Evolutionary conservation across 2,797 vertebrate genomes (phyloP).

Genomic region (Centroberyx gerrardi): DNA sequence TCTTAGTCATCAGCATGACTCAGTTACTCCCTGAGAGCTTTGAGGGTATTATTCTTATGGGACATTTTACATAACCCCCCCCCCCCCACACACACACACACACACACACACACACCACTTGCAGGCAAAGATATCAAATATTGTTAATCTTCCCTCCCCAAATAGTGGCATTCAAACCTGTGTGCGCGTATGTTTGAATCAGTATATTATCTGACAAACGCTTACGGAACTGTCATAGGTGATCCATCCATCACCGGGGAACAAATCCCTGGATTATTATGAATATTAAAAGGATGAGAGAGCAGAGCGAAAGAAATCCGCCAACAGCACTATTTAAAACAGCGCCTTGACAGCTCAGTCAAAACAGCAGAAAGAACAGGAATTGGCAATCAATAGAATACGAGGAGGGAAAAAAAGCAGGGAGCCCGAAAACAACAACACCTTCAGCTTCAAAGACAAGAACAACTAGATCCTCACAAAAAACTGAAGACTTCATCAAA

Average conservation of each 20-base stretch:
- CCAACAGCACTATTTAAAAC: conserved; percentile 50
- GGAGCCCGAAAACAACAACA: conserved; percentile 40
- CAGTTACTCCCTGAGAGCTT: background rate
- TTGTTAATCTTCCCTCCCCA: background rate
- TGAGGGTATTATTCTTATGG: background rate
- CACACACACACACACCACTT: background rate
- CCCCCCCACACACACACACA: no score
- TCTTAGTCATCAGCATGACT: background rate
- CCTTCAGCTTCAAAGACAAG: conserved; percentile 34
- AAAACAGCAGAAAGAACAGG: conserved; percentile 33
- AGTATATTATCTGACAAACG: conserved; percentile 19
- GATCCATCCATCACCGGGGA: background rate
- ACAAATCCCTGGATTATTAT: conserved; percentile 26
- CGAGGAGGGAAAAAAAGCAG: conserved; percentile 45
- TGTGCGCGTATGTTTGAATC: conserved; percentile 1
- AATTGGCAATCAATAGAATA: conserved; percentile 48
- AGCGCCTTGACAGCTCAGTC: conserved; percentile 36
- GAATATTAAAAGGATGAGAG: conserved; percentile 41
- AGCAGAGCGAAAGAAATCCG: conserved; percentile 35
- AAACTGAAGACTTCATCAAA: conserved; percentile 43
- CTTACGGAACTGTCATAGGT: conserved; percentile 21
- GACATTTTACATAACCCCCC: background rate
- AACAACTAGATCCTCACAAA: conserved; percentile 8
- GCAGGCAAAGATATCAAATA: background rate
- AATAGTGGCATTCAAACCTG: background rate